A percentile compares a stretch with the other conserved stretches of the same genome.
Conservation (phyloP, 2,113 vertebrate species). For the Stomatorhinus ivindoensis region DNA sequence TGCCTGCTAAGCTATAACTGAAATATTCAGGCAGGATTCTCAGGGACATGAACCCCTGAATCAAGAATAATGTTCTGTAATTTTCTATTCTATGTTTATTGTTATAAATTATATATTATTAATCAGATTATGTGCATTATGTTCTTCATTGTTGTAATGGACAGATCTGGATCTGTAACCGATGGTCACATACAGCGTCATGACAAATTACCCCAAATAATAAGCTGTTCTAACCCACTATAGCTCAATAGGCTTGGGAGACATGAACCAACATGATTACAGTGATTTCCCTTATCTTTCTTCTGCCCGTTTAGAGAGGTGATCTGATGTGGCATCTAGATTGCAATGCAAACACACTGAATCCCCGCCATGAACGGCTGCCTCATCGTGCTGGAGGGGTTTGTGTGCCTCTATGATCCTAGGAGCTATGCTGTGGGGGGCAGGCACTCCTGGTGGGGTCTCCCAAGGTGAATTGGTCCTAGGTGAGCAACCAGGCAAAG, state of each 20-base stretch:
- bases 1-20: neutral
- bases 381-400: neutral
- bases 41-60: neutral
- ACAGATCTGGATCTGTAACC: neutral
- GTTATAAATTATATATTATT: conserved; percentile 9
- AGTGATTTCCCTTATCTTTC: conserved; percentile 3
- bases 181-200: neutral
- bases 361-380: neutral
- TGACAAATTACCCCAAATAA: conserved; percentile 19
- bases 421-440: too few species aligned
- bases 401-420: neutral
- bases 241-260: neutral
- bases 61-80: neutral
- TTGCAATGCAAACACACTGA: neutral
- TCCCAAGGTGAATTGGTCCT: neutral
- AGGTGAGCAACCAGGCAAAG: neutral
- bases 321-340: conserved; percentile 6
- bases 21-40: neutral
- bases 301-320: neutral
- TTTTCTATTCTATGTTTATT: neutral
- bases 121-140: neutral
- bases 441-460: neutral
- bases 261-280: neutral
- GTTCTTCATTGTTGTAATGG: neutral
- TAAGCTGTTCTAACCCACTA: neutral